A percentile compares a stretch with the other conserved stretches of the same genome.
phyloP scores from a whole-genome alignment of 2,888 invertebrate species.

The Chloroclysta siterata region DNA sequence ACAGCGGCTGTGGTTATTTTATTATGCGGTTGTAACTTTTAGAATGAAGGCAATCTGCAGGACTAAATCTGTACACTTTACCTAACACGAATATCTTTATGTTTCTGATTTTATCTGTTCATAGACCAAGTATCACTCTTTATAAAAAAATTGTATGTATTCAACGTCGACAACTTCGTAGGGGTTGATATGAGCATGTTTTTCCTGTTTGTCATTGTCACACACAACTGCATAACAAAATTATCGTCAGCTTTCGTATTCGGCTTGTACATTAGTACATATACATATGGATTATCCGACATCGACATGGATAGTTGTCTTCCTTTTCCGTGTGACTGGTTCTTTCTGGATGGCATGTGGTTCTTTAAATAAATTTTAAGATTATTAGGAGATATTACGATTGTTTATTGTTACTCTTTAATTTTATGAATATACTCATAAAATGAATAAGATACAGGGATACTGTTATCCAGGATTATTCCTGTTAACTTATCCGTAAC shows the following conservation, averaged over 20 bases:
- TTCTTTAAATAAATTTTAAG: not conserved
- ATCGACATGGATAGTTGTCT: not conserved
- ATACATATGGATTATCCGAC: not conserved
- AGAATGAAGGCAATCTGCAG: not conserved
- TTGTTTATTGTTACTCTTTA: too few species aligned
- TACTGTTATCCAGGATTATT: too few species aligned
- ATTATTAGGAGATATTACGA: too few species aligned
- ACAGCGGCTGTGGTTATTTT: slow-evolving; percentile 5
- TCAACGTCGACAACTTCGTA: too few species aligned
- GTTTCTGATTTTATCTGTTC: too few species aligned
- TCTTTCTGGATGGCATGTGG: not conserved
- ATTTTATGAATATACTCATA: too few species aligned
- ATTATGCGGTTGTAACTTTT: not conserved
- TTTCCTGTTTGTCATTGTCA: not conserved
- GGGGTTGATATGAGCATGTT: not conserved
- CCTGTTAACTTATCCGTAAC: not conserved
- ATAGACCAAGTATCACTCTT: too few species aligned
- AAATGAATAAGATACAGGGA: too few species aligned
- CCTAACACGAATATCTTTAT: too few species aligned
- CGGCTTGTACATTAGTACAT: not conserved
- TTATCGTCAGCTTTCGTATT: slow-evolving; percentile 3
- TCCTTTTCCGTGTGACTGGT: not conserved
- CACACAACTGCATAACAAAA: not conserved
- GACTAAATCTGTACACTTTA: too few species aligned
- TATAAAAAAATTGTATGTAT: too few species aligned